Evolutionary conservation across 2,888 invertebrate genomes (phyloP), one percentile per base, ranked within the genome.

Genomic region (Andrena camellia): DNA sequence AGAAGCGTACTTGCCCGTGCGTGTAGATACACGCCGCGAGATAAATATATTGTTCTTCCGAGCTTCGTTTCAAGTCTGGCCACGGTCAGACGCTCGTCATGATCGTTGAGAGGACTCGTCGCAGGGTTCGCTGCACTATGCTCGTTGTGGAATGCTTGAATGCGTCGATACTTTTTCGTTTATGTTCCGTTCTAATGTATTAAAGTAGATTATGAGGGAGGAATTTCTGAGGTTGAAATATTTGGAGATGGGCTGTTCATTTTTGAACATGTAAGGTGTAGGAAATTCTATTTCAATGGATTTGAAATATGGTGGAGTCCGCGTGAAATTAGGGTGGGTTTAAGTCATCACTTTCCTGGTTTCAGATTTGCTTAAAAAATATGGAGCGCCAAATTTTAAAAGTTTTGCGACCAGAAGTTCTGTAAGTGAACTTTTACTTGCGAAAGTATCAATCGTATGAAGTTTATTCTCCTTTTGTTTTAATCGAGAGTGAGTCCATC

Each of bases 1-100:
- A 26, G 20, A 69, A 69, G 67, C 70, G 77, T 84, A 74, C 68
- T 81, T 75, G 70, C 81, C 72, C 74, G 70, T 59, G 72, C 66
- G 59, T 26, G 57, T 71, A n/a, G n/a, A n/a, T n/a, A 50, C 75
- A 68, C 67, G 29, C n/a, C 26, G 31, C 63, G 64, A 69, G 59
- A 71, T 69, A 74, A 73, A 78, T 52, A 66, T 64, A 69, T 69
- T 29, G 35, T 70, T 70, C 42, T 20, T 29, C 31, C 31, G 31
- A 31, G 48, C 59, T 48, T 23, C 26, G 20, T 59, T 59, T 60
- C 35, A 71, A 59, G 59, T 50, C 42, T n/a, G 31, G 48, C 59
- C 60, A 10, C 13, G 42, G 60, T 20, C 23, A 33, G 13, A 48
- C 29, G 17, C 48, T n/a, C 48, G 50, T 64, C 13, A 48, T 23